A percentile compares a stretch with the other conserved stretches of the same genome.
Conservation (phyloP, 2,888 invertebrate species). For the Tiliacea aurago region DNA sequence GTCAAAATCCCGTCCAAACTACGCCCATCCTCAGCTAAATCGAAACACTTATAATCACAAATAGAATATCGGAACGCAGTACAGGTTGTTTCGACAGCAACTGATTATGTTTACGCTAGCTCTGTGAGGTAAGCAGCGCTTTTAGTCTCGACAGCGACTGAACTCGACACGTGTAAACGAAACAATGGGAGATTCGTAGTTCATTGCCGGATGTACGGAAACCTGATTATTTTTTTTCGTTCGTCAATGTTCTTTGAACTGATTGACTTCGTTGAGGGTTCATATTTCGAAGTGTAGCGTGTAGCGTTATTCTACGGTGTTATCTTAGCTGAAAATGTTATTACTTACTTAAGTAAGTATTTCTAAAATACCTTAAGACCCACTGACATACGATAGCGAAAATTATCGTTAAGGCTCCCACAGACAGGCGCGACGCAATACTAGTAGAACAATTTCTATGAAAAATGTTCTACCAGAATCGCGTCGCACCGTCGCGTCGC, state of each 20-base stretch:
- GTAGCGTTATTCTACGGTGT: background rate
- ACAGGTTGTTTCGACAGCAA: constrained; percentile 47
- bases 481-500: too few species aligned
- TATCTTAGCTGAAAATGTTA: background rate
- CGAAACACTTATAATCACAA: constrained; percentile 33
- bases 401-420: too few species aligned
- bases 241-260: constrained; percentile 13
- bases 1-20: background rate
- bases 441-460: too few species aligned
- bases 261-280: background rate
- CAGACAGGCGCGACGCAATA: too few species aligned
- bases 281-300: too few species aligned
- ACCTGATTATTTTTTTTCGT: background rate
- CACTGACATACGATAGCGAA: too few species aligned
- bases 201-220: background rate
- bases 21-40: background rate
- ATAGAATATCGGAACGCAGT: constrained; percentile 36
- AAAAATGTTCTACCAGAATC: too few species aligned
- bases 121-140: constrained; percentile 33
- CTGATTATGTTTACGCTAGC: constrained; percentile 51
- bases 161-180: constrained; percentile 2
- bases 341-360: too few species aligned
- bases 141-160: constrained; percentile 37
- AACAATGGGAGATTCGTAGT: constrained; percentile 14
- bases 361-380: too few species aligned